Evolutionary conservation across 92 coral and sea anemone genomes (phyloP), one percentile per base, ranked within the genome.

Genomic region (Blastomussa wellsi): DNA sequence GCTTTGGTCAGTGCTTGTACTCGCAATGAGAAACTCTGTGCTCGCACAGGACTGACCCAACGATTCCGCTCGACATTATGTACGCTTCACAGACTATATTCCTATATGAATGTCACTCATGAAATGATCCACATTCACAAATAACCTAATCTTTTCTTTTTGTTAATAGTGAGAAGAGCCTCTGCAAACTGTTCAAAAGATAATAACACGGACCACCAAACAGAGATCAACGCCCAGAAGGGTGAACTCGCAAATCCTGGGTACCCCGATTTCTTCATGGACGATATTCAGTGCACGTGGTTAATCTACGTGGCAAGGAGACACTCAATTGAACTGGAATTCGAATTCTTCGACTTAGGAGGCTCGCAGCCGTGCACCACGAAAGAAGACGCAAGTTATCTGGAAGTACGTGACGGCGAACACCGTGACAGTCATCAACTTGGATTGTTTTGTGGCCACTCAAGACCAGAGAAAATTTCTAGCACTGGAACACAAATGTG

Each of bases 281-380:
- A 83, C n/a, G 88, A 81, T 68, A 81, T 90, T 22, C 90, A 74
- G 32, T 92, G 95, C 71, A 87, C 92, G 4, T 95, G 98, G 98
- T 64, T 71, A n/a, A 89, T 95, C 33, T 49, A 64, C 31, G 98
- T 87, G 26, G 80, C 82, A 28, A 81, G 74, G 74, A 90, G 90
- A 19, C 77, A 80, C 70, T 79, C 87, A 1, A 74, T 95, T 51
- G 78, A 73, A n/a, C 77, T 89, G 28, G 81, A 87, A 86, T 91
- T 93, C 72, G 88, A 87, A 47, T 76, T 84, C 62, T 91, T 93
- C 83, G 88, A 93, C 73, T 82, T 93, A 24, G 94, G 93, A 71
- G 77, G 67, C 35, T 51, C 68, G 5, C 44, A 38, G 9, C 84
- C 81, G 32, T 93, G 97, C 83, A 76, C 83, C 8, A 29, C 28